Evolutionary conservation across 1,140 invertebrate genomes (phyloP), one percentile per base, ranked within the genome.

Genomic region (Ips typographus): DNA sequence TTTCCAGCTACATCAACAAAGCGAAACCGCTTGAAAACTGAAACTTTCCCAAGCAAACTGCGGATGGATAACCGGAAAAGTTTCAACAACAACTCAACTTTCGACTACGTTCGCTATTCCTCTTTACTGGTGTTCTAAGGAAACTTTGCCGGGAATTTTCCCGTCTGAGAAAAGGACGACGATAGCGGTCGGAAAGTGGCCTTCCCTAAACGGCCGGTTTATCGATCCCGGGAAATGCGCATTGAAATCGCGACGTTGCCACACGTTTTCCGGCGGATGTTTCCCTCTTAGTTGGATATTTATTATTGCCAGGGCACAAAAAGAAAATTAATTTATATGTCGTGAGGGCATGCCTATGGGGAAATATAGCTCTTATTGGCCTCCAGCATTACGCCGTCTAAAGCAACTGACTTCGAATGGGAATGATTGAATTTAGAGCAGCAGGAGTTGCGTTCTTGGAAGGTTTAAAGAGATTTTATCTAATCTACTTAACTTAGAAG

Each of bases 171-270:
- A 60, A 60, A 40, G 4, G 22, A 42, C 58, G 42, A n/a, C 38
- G 37, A 22, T 4, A 42, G 60, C 60, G 37, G 60, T 40, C 47
- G 60, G 44, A 49, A 62, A 47, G 38, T 7, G 39, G n/a, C n/a
- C 41, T 62, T 62, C 36, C 41, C 36, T 8, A 43, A 40, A 49
- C n/a, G 39, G 2, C n/a, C 38, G 6, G 4, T 47, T 49, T 7
- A 68, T 68, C 65, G 65, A 68, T 68, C 57, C 6, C 57, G 38
- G 42, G 65, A 60, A 68, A 68, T 68, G 65, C 65, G 65, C 65
- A 68, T 60, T 49, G 39, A 53, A 7, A 47, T 1, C n/a, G 58
- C 65, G 7, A 3, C 22, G 57, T 68, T 68, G 65, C 57, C 65
- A 60, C 8, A 57, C 41, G 60, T 60, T 37, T 36, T 2, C n/a